A percentile compares a stretch with the other conserved stretches of the same genome.
Conservation (phyloP, 1,140 invertebrate genomes). For the Cotesia typhae region DNA sequence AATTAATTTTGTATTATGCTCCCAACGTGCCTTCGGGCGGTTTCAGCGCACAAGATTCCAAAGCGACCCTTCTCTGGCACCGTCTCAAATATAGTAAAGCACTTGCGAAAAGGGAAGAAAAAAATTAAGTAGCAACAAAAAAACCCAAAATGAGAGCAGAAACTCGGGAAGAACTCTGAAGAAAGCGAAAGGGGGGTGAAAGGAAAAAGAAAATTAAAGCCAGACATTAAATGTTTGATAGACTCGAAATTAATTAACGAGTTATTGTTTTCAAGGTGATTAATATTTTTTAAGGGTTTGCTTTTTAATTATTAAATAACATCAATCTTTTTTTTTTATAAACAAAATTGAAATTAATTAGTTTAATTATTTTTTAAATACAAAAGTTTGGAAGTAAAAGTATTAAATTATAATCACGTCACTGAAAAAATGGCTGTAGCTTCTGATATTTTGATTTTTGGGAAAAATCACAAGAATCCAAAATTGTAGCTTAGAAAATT, state of each 20-base stretch:
- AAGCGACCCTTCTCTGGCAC: constrained; percentile 16
- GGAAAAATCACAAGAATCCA: too few species aligned
- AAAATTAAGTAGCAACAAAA: constrained; percentile 18
- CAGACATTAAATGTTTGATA: too few species aligned
- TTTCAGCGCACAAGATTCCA: constrained; percentile 30
- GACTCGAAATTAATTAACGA: background rate
- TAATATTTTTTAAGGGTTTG: too few species aligned
- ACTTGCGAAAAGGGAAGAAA: constrained; percentile 5
- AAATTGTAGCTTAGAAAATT: too few species aligned
- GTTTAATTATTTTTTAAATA: too few species aligned
- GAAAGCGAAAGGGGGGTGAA: background rate
- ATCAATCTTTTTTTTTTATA: too few species aligned
- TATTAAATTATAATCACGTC: too few species aligned
- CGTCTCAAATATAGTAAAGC: background rate
- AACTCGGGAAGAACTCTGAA: constrained; percentile 1
- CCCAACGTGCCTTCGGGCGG: constrained; percentile 38
- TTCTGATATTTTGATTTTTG: too few species aligned
- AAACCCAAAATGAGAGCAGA: background rate
- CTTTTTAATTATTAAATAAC: too few species aligned
- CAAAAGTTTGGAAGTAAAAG: too few species aligned
- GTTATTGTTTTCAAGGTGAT: background rate
- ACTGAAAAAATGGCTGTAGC: too few species aligned
- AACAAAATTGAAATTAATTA: too few species aligned
- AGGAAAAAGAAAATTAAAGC: background rate
- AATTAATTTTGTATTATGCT: constrained; percentile 51